Base-by-base conservation (phyloP, 2,888 invertebrate species). In the Euzetes globulus region DNA sequence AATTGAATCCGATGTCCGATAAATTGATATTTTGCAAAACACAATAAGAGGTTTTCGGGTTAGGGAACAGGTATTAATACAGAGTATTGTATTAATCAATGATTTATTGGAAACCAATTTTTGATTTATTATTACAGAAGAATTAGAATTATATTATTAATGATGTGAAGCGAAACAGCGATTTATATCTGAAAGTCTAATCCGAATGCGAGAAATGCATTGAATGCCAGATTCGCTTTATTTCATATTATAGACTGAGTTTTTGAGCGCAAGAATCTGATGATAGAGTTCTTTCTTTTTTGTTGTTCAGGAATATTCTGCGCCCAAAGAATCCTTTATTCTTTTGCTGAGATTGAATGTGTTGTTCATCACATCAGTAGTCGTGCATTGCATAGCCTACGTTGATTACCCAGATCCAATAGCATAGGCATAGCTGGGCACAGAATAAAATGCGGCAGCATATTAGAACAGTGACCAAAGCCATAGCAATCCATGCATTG, bases 401-500 rank as follows among this genome's bases (percentile, higher is more conserved):
- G 1, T 4, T 52, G 7, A 52, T 52, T 15, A 52, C 7, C n/a
- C n/a, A 15, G 4, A 19, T 52, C 19, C 52, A 4, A 15, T 25
- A 29, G 15, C 58, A 58, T 4, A 27, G 58, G 15, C 50, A 17
- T n/a, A 50, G 50, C 15, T 15, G n/a, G 15, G n/a, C 50, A 17
- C 6, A 50, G 6, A 15, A 50, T 50, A 13, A 15, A 15, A 50
- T 50, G 15, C 17, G n/a, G 4, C 13, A 17, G 1, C 25, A 29
- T 22, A 29, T 25, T 4, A 58, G 27, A 11, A 13, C 15, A 27
- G 1, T 27, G 29, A 15, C 27, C 25, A 29, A n/a, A 37, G 33
- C 65, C 41, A 33, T 37, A 65, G 27, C 65, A 65, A 37, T 65
- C 11, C 19, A 65, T 65, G 37, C 37, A 65, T 22, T 33, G 60